Conservation (phyloP, 35 echinoderm and acorn worm species). For the Diadema setosum region DNA sequence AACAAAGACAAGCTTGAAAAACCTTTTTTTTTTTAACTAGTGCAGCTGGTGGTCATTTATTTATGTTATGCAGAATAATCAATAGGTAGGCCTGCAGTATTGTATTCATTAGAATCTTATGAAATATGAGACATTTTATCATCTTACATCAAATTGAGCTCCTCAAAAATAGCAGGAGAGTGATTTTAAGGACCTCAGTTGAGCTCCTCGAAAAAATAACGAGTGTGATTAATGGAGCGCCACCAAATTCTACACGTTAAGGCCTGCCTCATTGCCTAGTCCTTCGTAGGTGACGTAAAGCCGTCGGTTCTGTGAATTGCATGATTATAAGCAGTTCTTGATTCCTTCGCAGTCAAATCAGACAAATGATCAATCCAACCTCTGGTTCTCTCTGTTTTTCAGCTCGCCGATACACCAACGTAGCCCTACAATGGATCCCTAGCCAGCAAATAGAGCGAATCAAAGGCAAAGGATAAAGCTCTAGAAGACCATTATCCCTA, state of each 20-base stretch:
- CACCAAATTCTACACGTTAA: background rate
- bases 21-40: background rate
- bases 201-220: background rate
- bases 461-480: background rate
- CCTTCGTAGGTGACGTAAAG: no score
- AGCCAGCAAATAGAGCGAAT: background rate
- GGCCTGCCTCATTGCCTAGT: no score
- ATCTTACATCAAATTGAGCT: no score
- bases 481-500: conserved; percentile 19
- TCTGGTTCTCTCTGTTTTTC: no score
- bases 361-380: no score
- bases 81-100: background rate
- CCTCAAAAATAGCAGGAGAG: background rate
- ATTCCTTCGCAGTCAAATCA: no score
- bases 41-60: background rate
- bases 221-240: background rate
- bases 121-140: no score
- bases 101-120: no score
- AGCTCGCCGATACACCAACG: background rate
- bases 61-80: background rate
- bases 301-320: no score
- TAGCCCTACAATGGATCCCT: background rate
- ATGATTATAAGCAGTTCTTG: no score
- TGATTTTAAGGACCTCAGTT: background rate
- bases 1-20: background rate